A percentile compares a stretch with the other conserved stretches of the same genome.
Evolutionary conservation across 2,888 invertebrate species (phyloP).

Genomic region (Alloplasta piceator): DNA sequence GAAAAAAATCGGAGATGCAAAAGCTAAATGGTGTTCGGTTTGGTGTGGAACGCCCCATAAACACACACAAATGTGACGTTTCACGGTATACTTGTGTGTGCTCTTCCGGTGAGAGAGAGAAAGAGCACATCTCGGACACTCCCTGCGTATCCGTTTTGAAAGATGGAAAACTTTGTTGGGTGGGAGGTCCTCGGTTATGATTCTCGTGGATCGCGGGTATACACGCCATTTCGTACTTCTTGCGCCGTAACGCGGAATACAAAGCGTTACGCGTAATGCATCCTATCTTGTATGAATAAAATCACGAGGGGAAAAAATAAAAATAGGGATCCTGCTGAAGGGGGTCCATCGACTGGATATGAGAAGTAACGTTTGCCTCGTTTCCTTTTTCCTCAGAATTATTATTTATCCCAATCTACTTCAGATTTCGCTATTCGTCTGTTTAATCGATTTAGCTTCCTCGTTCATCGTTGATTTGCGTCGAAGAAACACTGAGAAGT

Average conservation of each 20-base stretch:
- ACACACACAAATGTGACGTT: not conserved
- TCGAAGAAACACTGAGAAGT: too few relatives aligned
- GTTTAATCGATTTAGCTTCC: too few relatives aligned
- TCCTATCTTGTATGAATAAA: conserved; percentile 51
- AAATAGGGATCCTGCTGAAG: not conserved
- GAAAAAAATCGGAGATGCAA: too few relatives aligned
- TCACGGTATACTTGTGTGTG: not conserved
- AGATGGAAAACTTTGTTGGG: conserved; percentile 11
- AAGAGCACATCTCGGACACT: conserved; percentile 12
- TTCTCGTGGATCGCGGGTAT: conserved; percentile 34
- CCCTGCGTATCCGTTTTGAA: conserved; percentile 42
- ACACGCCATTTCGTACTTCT: conserved; percentile 53
- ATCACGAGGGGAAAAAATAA: conserved; percentile 17
- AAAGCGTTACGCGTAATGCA: conserved; percentile 54
- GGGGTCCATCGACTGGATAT: too few relatives aligned
- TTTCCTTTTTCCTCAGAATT: too few relatives aligned
- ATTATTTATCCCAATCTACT: too few relatives aligned
- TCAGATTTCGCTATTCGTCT: too few relatives aligned
- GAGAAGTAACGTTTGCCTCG: too few relatives aligned
- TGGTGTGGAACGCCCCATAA: too few relatives aligned
- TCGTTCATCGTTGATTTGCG: too few relatives aligned
- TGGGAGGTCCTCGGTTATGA: conserved; percentile 36
- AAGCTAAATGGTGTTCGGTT: too few relatives aligned
- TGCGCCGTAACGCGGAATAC: conserved; percentile 53
- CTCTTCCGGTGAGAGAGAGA: not conserved